Percentiles rank a stretch among this genome's conserved stretches.
These are phyloP conservation scores for Brachyrhaphis roseni DNA, from an alignment of 2,797 vertebrate genomes.

Conservation along the genomic window DNA sequence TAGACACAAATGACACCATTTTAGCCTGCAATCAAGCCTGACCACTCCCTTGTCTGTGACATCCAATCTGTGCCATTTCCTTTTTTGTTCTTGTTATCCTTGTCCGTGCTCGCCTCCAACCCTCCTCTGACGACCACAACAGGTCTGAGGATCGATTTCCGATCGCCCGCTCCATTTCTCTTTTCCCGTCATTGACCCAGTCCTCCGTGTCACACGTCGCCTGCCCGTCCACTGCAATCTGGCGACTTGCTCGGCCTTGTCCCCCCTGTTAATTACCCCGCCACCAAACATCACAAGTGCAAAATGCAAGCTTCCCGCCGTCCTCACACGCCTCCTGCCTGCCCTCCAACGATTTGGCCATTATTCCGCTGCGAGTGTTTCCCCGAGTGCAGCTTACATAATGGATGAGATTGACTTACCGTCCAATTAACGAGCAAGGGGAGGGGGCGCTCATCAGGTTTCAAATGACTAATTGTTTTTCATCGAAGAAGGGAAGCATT, in stretches of 20 bases:
- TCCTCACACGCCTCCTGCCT: conserved; percentile 55
- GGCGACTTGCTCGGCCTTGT: conserved; percentile 47
- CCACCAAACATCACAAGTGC: conserved; percentile 48
- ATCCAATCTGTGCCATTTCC: conserved; percentile 20
- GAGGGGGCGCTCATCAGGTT: conserved; percentile 52
- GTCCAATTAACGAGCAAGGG: conserved; percentile 73
- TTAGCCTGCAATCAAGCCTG: conserved; percentile 6
- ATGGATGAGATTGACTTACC: conserved; percentile 78
- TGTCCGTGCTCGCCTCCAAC: conserved; percentile 14
- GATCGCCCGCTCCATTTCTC: conserved; percentile 41
- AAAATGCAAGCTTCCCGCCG: conserved; percentile 62
- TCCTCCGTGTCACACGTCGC: conserved; percentile 45
- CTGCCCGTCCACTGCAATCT: conserved; percentile 35
- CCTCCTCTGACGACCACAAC: conserved; percentile 43
- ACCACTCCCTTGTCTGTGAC: conserved; percentile 15
- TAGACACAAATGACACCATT: neutral
- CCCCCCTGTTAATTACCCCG: conserved; percentile 58
- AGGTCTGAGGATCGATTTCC: conserved; percentile 64
- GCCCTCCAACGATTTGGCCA: conserved; percentile 69
- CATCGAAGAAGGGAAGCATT: conserved; percentile 51
- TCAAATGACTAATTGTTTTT: conserved; percentile 63
- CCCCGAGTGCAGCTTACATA: conserved; percentile 67
- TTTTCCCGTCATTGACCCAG: conserved; percentile 56
- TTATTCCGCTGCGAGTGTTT: conserved; percentile 66
- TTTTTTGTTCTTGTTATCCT: conserved; percentile 31